phyloP scores from a whole-genome alignment of 1,140 invertebrate genomes.

The Lepeophtheirus salmonis region DNA sequence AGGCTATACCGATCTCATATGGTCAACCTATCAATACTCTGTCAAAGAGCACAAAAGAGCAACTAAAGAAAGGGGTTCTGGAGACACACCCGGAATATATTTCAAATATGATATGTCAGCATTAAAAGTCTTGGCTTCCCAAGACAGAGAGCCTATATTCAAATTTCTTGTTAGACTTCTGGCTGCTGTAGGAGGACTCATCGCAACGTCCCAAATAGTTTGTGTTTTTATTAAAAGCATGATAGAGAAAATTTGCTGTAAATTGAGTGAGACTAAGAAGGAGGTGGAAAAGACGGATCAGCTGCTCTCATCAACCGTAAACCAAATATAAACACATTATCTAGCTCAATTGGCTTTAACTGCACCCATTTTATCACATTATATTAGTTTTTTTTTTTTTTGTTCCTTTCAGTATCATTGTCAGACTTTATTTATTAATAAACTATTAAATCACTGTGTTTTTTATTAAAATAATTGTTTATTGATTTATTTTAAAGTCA shows the following conservation, averaged over 20 bases:
- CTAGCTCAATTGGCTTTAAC: too few relatives aligned
- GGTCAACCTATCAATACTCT: constrained; percentile 76
- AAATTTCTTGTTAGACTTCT: constrained; percentile 9
- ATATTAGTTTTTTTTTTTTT: too few relatives aligned
- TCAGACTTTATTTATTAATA: too few relatives aligned
- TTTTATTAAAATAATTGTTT: too few relatives aligned
- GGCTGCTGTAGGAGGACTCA: constrained; percentile 10
- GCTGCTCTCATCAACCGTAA: too few relatives aligned
- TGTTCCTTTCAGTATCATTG: too few relatives aligned
- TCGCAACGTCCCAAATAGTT: constrained; percentile 4
- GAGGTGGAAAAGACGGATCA: too few relatives aligned
- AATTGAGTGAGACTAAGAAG: not conserved
- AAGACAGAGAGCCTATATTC: constrained; percentile 34
- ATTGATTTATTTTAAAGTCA: too few relatives aligned
- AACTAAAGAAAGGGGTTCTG: constrained; percentile 66
- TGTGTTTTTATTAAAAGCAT: constrained; percentile 6
- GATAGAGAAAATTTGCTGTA: constrained; percentile 3
- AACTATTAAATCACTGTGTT: too few relatives aligned
- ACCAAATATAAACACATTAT: too few relatives aligned
- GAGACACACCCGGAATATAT: constrained; percentile 58
- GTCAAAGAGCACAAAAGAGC: constrained; percentile 65
- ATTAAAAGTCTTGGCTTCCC: constrained; percentile 60
- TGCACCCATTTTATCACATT: too few relatives aligned
- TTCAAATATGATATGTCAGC: constrained; percentile 84
- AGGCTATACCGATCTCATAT: constrained; percentile 35